Conservation (phyloP, 1,140 invertebrate genomes). For the Heterodera carotae region DNA sequence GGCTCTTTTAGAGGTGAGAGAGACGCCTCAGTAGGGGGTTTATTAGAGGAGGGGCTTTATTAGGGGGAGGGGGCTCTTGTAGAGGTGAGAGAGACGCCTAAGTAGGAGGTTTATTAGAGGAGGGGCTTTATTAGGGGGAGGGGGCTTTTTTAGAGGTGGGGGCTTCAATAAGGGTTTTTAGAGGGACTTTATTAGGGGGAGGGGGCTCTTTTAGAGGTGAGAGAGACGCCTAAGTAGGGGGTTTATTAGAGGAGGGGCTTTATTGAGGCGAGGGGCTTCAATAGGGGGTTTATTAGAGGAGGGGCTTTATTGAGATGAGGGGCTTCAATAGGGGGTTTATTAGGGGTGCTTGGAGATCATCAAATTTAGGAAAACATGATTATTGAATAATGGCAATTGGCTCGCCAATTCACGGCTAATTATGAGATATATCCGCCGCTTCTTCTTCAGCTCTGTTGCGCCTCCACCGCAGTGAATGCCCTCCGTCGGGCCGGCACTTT, state of each 20-base stretch:
- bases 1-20: too few relatives aligned
- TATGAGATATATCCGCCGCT: not conserved
- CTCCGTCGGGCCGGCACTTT: conserved; percentile 7
- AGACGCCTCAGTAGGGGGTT: not conserved
- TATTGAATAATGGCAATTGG: not conserved
- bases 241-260: not conserved
- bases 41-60: not conserved
- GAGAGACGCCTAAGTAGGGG: not conserved
- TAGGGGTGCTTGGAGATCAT: too few relatives aligned
- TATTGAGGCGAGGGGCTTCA: too few relatives aligned
- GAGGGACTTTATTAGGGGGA: not conserved
- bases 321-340: not conserved
- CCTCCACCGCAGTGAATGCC: not conserved
- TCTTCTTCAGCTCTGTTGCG: not conserved
- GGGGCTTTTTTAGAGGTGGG: too few relatives aligned
- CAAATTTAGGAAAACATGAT: not conserved
- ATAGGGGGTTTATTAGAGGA: not conserved
- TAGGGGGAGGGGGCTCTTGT: too few relatives aligned
- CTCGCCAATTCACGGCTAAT: not conserved
- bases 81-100: not conserved
- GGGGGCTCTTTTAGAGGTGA: too few relatives aligned
- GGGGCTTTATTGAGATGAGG: not conserved
- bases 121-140: not conserved
- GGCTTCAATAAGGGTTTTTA: not conserved
- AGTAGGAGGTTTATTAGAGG: not conserved